phyloP scores from a whole-genome alignment of 2,113 vertebrate species.

The Garra rufa region DNA sequence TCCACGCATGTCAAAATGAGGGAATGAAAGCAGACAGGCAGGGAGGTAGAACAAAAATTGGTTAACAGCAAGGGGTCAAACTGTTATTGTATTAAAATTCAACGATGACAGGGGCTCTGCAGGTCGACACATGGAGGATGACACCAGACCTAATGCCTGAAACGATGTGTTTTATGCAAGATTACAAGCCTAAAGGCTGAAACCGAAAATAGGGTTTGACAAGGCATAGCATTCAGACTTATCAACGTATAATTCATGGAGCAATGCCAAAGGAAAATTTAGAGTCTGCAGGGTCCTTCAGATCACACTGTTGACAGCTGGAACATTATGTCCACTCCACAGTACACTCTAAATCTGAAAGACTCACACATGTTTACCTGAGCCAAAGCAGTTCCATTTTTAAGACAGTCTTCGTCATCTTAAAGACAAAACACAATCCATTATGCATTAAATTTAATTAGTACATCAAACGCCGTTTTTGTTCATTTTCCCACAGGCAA shows the following conservation, averaged over 20 bases:
- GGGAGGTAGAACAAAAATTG: background rate
- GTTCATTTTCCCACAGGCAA: background rate
- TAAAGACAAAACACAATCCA: slow-evolving; percentile 18
- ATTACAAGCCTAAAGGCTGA: background rate
- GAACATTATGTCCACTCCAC: slow-evolving; percentile 36
- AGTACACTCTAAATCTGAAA: slow-evolving; percentile 32
- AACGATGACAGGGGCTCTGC: background rate
- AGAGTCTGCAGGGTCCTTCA: background rate
- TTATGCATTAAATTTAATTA: background rate
- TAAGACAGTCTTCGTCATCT: slow-evolving; percentile 19
- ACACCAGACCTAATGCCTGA: slow-evolving; percentile 3
- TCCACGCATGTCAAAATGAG: slow-evolving; percentile 15
- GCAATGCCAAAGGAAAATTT: slow-evolving; percentile 19
- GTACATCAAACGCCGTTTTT: background rate
- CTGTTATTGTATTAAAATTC: slow-evolving; percentile 13
- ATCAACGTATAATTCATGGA: slow-evolving; percentile 21
- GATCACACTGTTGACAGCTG: slow-evolving; percentile 28
- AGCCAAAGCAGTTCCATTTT: background rate
- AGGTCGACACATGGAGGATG: slow-evolving; percentile 20
- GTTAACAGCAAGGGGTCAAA: slow-evolving; percentile 35
- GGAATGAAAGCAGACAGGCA: background rate
- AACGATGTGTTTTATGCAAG: slow-evolving; percentile 6
- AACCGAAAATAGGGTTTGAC: background rate
- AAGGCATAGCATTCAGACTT: background rate
- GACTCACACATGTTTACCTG: background rate